Conservation (phyloP, 2,797 vertebrate species). For the Centroberyx gerrardi region DNA sequence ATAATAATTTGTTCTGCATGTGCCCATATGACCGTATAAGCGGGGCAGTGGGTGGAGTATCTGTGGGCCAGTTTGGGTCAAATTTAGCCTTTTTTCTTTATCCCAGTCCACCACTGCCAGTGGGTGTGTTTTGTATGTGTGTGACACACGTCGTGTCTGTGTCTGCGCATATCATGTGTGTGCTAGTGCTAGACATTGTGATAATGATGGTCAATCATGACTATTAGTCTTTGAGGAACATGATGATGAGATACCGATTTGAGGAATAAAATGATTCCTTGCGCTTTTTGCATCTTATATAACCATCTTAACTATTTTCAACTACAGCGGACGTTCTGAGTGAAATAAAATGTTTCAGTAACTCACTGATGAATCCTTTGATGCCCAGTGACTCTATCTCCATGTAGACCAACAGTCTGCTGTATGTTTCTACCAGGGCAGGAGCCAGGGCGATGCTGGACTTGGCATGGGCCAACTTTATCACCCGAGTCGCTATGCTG, state of each 20-base stretch:
- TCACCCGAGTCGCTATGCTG: constrained; percentile 98
- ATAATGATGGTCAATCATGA: no score
- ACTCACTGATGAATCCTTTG: constrained; percentile 99
- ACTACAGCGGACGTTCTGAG: neutral
- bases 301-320: neutral
- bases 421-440: constrained; percentile 98
- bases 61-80: no score
- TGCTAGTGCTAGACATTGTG: no score
- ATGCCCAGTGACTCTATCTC: constrained; percentile 99
- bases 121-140: neutral
- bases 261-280: neutral
- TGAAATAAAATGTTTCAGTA: neutral
- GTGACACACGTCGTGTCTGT: no score
- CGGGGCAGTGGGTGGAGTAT: no score
- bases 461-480: constrained; percentile 98
- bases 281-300: neutral
- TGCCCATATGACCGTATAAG: no score
- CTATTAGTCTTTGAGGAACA: neutral
- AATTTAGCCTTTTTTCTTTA: no score
- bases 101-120: no score
- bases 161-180: no score
- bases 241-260: neutral
- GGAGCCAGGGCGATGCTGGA: constrained; percentile 95
- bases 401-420: constrained; percentile 98
- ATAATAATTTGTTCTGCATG: no score